Conservation (phyloP, 2,888 invertebrate species). For the Thelaira solivaga region DNA sequence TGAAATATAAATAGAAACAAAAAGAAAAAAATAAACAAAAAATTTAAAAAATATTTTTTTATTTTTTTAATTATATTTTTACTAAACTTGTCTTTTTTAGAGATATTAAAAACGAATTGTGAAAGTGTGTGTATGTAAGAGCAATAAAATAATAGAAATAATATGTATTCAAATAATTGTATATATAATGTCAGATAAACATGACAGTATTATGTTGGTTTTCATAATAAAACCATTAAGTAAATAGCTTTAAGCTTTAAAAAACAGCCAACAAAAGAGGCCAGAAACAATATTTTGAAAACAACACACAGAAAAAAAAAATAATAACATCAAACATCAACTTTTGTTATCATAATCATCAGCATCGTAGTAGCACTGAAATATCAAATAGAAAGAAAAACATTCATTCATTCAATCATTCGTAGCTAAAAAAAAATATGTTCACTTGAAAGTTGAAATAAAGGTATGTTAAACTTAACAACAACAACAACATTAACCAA, state of each 20-base stretch:
- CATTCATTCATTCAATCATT: too few species aligned
- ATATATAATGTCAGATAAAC: conserved; percentile 25
- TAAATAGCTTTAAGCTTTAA: conserved; percentile 55
- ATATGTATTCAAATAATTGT: conserved; percentile 50
- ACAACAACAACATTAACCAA: neutral
- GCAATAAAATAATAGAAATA: conserved; percentile 50
- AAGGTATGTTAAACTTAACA: too few species aligned
- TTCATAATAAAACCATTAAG: conserved; percentile 60
- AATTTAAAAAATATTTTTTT: too few species aligned
- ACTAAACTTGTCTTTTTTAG: neutral
- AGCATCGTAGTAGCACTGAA: neutral
- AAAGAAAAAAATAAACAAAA: too few species aligned
- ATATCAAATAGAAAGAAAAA: too few species aligned
- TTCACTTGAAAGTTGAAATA: too few species aligned
- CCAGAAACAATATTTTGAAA: conserved; percentile 19
- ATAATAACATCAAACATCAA: conserved; percentile 60
- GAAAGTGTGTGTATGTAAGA: neutral
- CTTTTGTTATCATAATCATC: conserved; percentile 47
- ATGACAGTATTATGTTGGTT: conserved; percentile 54
- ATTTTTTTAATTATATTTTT: too few species aligned
- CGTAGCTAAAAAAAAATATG: too few species aligned
- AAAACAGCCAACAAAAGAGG: conserved; percentile 2
- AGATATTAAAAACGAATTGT: neutral
- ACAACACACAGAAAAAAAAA: conserved; percentile 53
- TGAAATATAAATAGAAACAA: too few species aligned